Conservation (phyloP, 2,797 vertebrate genomes). For the Galagoides demidoff region DNA sequence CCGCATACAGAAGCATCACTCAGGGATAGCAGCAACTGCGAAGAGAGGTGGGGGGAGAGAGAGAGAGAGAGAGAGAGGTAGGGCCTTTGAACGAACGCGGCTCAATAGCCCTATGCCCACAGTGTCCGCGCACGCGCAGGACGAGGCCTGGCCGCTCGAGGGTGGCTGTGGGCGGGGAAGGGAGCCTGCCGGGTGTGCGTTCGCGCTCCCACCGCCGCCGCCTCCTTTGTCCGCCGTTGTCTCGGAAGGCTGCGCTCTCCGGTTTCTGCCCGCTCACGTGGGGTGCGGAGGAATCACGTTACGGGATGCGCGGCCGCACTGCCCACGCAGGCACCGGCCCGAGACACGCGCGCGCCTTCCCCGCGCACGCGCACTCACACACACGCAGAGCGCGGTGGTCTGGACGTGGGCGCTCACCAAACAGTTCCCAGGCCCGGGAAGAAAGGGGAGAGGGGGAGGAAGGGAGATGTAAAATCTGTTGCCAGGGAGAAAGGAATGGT, state of each 20-base stretch:
- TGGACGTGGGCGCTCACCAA: slow-evolving; percentile 83
- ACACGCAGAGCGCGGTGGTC: slow-evolving; percentile 84
- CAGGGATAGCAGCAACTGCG: background rate
- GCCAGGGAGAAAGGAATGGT: slow-evolving; percentile 86
- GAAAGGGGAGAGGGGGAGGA: slow-evolving; percentile 71
- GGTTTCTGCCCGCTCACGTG: slow-evolving; percentile 88
- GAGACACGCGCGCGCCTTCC: background rate
- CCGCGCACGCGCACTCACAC: background rate
- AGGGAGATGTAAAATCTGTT: slow-evolving; percentile 84
- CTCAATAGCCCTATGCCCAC: too few species aligned
- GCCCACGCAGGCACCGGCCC: slow-evolving; percentile 49
- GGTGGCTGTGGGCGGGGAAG: slow-evolving; percentile 88
- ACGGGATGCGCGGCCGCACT: slow-evolving; percentile 94
- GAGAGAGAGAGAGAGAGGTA: too few species aligned
- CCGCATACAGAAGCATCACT: background rate
- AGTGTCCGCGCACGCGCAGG: slow-evolving; percentile 86
- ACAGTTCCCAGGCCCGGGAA: slow-evolving; percentile 87
- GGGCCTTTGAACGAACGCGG: too few species aligned
- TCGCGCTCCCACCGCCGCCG: slow-evolving; percentile 90
- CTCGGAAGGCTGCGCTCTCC: slow-evolving; percentile 81
- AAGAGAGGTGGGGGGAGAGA: background rate
- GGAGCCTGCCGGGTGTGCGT: slow-evolving; percentile 90
- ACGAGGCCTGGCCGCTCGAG: slow-evolving; percentile 77
- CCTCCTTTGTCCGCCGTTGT: slow-evolving; percentile 88
- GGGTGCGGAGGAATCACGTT: slow-evolving; percentile 89